Base-by-base conservation (phyloP, 2,797 vertebrate genomes). In the Cyclopterus lumpus region DNA sequence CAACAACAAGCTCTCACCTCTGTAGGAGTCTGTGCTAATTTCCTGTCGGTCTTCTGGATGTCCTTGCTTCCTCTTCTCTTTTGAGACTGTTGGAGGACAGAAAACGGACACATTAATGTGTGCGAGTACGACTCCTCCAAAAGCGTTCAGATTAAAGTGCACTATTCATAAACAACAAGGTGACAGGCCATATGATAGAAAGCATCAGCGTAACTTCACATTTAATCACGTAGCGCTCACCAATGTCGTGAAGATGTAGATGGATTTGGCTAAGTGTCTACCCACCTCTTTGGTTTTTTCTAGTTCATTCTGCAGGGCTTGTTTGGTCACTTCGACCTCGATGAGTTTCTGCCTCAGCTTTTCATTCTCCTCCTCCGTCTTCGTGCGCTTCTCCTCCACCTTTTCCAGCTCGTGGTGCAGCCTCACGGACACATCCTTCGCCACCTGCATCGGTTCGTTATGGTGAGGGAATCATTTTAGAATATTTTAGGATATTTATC, bases 361-460 rank as follows among this genome's bases (percentile, higher is more conserved):
- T 81, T 99, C 97, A 55, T 99, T 99, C 93, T 99, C 97, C 34
- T 98, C 97, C 83, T 99, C 98, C 2, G 97, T 99, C 90, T 96
- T 97, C 1, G 96, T 96, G 42, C 97, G 95, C 73, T 98, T 99
- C 92, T 99, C 98, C 92, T 99, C 98, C 82, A 99, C 97, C 1
- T 97, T 99, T 93, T 98, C 97, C 85, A 99, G 87, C 88, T 99
- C 98, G 0, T 99, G 97, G 86, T 99, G 97, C 88, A 99, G 96
- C 90, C 98, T 96, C 83, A 99, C 97, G 0, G 98, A 99, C 48
- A 99, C 98, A 71, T 99, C 98, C 84, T 99, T 99, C 18, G 97
- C 97, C 72, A 99, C 98, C 98, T 99, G 91, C 18, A 62, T 32
- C 32, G 8, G 73, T 53, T 12, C 9, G 14, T 69, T 53, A 3